These are phyloP conservation scores for Nycticryphes semicollaris DNA, from an alignment of 2,113 vertebrate species.

Conservation along the genomic window DNA sequence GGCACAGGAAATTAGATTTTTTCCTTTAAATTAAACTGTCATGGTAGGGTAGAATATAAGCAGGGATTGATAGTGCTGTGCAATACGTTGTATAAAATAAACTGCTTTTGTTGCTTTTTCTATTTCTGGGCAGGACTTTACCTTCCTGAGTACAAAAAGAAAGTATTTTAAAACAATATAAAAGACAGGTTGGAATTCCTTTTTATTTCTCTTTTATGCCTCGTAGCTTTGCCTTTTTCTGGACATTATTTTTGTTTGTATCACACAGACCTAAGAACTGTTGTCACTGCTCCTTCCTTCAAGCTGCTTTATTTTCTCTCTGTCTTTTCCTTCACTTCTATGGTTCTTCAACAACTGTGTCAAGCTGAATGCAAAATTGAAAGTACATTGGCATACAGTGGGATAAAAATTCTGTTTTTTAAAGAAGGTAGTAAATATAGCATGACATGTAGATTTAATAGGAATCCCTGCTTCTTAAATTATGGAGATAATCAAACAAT, in stretches of 20 bases:
- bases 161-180: not conserved
- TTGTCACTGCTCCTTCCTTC: not conserved
- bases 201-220: not conserved
- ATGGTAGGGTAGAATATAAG: slow-evolving; percentile 14
- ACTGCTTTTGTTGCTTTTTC: not conserved
- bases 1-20: slow-evolving; percentile 58
- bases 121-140: not conserved
- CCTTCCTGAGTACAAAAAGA: not conserved
- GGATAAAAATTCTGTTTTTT: not conserved
- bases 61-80: not conserved
- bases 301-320: not conserved
- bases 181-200: not conserved
- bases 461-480: not conserved
- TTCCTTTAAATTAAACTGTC: slow-evolving; percentile 56
- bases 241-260: not conserved
- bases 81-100: not conserved
- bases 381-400: not conserved
- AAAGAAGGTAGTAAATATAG: not conserved
- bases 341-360: not conserved
- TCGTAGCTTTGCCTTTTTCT: not conserved
- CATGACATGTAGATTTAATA: not conserved
- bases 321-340: not conserved
- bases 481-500: not conserved
- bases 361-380: not conserved
- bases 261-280: not conserved